Conservation (phyloP, 2,797 vertebrate species). For the Gadopsis bispinosus region DNA sequence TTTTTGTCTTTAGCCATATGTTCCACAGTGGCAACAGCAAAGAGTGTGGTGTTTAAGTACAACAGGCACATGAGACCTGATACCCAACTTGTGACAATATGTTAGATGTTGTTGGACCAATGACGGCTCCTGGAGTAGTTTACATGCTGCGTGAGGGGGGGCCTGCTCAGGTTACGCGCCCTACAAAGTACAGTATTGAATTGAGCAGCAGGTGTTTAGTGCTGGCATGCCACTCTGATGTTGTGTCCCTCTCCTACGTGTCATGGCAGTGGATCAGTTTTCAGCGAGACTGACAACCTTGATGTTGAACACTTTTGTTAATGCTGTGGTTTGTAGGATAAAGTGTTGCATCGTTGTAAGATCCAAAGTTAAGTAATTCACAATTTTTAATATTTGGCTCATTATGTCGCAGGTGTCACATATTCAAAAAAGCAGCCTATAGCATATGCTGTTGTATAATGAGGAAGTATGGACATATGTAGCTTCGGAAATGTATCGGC, state of each 20-base stretch:
- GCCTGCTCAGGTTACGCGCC: conserved; percentile 69
- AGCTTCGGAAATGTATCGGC: not conserved
- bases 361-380: not conserved
- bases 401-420: not conserved
- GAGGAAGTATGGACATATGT: not conserved
- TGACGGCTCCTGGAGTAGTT: conserved; percentile 35
- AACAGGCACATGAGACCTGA: conserved; percentile 57
- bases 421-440: not conserved
- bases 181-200: conserved; percentile 63
- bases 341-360: conserved; percentile 6
- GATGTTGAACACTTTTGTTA: conserved; percentile 23
- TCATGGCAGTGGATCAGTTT: conserved; percentile 44
- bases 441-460: not conserved
- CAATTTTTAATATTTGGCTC: not conserved
- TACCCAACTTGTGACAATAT: conserved; percentile 54
- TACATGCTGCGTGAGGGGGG: conserved; percentile 39
- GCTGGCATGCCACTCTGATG: conserved; percentile 45
- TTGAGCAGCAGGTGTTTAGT: conserved; percentile 76
- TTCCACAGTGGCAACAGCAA: not conserved
- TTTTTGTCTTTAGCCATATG: conserved; percentile 10
- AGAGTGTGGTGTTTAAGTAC: conserved; percentile 58
- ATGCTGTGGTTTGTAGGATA: not conserved
- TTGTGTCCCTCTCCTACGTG: conserved; percentile 29
- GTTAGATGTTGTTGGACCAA: conserved; percentile 45
- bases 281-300: conserved; percentile 32